These are phyloP conservation scores for Thalassoma bifasciatum DNA, from an alignment of 2,113 vertebrate species.

Conservation along the genomic window DNA sequence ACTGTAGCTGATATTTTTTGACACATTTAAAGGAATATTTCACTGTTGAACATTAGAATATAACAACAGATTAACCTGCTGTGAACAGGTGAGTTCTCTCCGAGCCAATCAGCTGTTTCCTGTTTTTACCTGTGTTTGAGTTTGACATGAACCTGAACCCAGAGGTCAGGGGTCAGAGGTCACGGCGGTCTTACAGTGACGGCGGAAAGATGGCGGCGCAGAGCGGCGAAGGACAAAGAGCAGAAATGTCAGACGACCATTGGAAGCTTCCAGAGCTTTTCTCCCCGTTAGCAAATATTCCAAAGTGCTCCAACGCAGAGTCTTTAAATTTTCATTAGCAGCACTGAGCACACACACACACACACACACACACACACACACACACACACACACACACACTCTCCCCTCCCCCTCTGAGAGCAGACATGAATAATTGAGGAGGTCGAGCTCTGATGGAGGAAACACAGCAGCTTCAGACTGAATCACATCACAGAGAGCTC, in stretches of 20 bases:
- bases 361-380: background rate
- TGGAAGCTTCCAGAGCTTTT: slow-evolving; percentile 33
- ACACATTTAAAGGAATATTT: too few relatives aligned
- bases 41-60: too few relatives aligned
- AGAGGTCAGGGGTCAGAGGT: background rate
- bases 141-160: too few relatives aligned
- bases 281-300: slow-evolving; percentile 43
- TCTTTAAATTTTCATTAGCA: slow-evolving; percentile 65
- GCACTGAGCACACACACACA: background rate
- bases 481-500: too few relatives aligned
- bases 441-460: slow-evolving; percentile 33
- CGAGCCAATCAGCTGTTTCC: too few relatives aligned
- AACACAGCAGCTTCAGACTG: too few relatives aligned
- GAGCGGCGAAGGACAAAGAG: slow-evolving; percentile 1
- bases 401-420: too few relatives aligned
- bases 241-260: slow-evolving; percentile 20
- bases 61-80: too few relatives aligned
- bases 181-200: slow-evolving; percentile 18
- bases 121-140: too few relatives aligned
- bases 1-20: too few relatives aligned
- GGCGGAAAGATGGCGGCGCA: background rate
- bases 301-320: slow-evolving; percentile 40
- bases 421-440: slow-evolving; percentile 63
- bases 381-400: background rate
- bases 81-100: too few relatives aligned